Evolutionary conservation across 2,888 invertebrate genomes (phyloP), one percentile per base, ranked within the genome.

Genomic region (Euzetes globulus): DNA sequence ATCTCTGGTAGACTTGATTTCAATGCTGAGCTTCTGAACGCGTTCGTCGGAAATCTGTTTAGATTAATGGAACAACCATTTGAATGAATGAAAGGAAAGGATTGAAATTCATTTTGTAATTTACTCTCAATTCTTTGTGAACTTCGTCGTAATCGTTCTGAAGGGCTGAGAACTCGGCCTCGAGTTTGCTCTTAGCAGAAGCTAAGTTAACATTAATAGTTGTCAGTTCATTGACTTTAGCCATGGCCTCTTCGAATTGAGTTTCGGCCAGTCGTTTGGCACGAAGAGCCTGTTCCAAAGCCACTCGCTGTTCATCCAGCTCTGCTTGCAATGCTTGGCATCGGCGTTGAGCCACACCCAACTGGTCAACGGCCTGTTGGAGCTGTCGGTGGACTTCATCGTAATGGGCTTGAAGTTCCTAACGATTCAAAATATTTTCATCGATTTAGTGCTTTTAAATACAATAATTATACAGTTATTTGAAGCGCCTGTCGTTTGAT

Each of bases 141-240:
- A 97, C 92, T 85, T 99, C 99, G 83, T 99, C 98, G 84, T 98
- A 94, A 85, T 99, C 98, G 80, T 92, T 89, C 80, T 95, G 92
- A 80, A 98, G 88, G 80, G 91, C 90, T 73, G 88, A 85, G 81
- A 96, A 86, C 85, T 98, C 97, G 83, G 93, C 94, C 85, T 97
- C 97, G 83, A 97, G 87, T 86, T 95, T 95, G 83, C 91, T 90
- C 88, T 92, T 97, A 85, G 90, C 89, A 81, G 95, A 92, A 76
- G 93, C 90, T 83, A 99, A 87, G 86, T 94, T 94, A 79, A 95
- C 93, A 85, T 98, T 95, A 87, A 93, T 92, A 81, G 92, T 90
- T 81, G 90, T 91, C 84, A 97, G 85, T 86, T 98, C 97, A 82
- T 91, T 94, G 86, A 96, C 91, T 84, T 96, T 93, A 82, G 90